Evolutionary conservation across 2,888 invertebrate genomes (phyloP), one percentile per base, ranked within the genome.

Genomic region (Phragmatobia fuliginosa): DNA sequence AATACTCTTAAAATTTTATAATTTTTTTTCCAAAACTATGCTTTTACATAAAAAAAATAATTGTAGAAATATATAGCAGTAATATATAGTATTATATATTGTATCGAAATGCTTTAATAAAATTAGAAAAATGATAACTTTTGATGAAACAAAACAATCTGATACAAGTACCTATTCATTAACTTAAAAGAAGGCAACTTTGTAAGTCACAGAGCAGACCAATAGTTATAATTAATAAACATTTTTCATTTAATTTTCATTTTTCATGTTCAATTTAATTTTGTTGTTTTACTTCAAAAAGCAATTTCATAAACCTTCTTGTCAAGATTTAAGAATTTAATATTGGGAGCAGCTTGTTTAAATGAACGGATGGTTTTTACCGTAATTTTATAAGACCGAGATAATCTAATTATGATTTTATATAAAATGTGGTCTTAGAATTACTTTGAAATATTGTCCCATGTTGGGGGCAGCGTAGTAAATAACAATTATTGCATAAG

Each of bases 261-360:
- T n/a, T n/a, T n/a, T n/a, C n/a, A n/a, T n/a, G n/a, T n/a, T n/a
- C n/a, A 69, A 74, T 69, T 64, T 67, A 68, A 72, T 78, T 70
- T 82, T 74, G 68, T 62, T 75, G 73, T 74, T 73, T 75, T 73
- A 67, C 70, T 72, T 66, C 63, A 77, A 69, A 79, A 81, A 81
- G 82, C 83, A 87, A 86, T 88, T 88, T 87, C 85, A 86, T 87
- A 82, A 78, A 84, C 82, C 85, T 82, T 82, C 82, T 85, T 84
- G 72, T 79, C 81, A 85, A 88, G 87, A 88, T 90, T 91, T 90
- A 88, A 88, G 90, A 91, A 91, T 92, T 90, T 92, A 92, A 92
- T 92, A 92, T 91, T 87, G 88, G 91, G 85, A 89, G 89, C 92
- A 91, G 91, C 91, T 91, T 91, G 91, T 87, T 87, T 87, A 84